phyloP scores from a whole-genome alignment of 2,113 vertebrate genomes.

The Atherinomorus stipes region DNA sequence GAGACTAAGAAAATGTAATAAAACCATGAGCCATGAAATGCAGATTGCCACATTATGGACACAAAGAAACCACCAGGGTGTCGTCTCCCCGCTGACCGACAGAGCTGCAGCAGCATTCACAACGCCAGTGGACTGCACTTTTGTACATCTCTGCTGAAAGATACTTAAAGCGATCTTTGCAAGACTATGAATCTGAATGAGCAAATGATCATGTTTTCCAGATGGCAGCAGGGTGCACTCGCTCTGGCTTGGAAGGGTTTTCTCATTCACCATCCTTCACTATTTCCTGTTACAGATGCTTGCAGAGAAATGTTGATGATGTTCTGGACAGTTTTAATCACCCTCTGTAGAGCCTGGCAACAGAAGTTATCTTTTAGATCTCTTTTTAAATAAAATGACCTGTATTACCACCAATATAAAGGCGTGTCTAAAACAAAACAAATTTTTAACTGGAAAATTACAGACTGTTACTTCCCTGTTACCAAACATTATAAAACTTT shows the following conservation, averaged over 20 bases:
- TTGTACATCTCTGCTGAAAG: not conserved
- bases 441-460: no score
- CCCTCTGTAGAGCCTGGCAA: no score
- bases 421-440: no score
- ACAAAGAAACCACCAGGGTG: conserved; percentile 38
- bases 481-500: no score
- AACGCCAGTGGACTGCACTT: conserved; percentile 7
- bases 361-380: not conserved
- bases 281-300: not conserved
- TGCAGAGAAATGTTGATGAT: no score
- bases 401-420: no score
- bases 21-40: conserved; percentile 72
- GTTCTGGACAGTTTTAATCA: no score
- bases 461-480: no score
- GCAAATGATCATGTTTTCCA: not conserved
- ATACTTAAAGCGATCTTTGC: not conserved
- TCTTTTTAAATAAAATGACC: no score
- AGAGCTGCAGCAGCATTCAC: conserved; percentile 25
- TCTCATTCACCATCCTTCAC: not conserved
- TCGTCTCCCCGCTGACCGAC: conserved; percentile 25
- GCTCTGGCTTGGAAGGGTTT: not conserved
- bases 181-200: not conserved
- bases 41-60: conserved; percentile 68
- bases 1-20: conserved; percentile 59
- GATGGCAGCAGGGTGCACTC: not conserved